Base-by-base conservation (phyloP, 2,797 vertebrate genomes). In the Aulostomus chinensis region DNA sequence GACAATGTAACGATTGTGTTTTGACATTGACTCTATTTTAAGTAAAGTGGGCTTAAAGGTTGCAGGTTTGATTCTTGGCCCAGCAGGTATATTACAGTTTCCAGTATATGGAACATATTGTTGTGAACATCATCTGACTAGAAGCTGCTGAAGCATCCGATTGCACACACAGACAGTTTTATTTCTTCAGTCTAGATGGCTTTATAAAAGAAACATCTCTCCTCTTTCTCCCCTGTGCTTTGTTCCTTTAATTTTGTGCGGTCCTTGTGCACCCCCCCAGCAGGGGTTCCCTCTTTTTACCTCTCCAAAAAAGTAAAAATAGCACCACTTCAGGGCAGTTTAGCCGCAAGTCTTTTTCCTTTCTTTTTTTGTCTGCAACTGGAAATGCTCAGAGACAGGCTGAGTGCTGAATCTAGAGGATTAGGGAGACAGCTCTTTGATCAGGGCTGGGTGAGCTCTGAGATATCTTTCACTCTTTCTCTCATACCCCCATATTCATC, bases 381-480 rank as follows among this genome's bases (percentile, higher is more conserved):
- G 81, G 78, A 88, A 85, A 86, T 81, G 76, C 85, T 85, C 78
- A 64, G 78, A 83, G 86, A 90, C 86, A 80, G 82, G 73, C 86
- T 83, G 86, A 81, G 82, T 90, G 85, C 86, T 87, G 86, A 89
- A 89, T 86, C 77, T 85, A 78, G 80, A 87, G 89, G 89, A 90
- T 91, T 92, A 92, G 83, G 75, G 71, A 89, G 84, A 83, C 81
- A 68, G 63, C 73, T 81, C 86, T 92, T 92, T 92, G 90, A 91
- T 92, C 90, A 88, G 68, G 73, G 63, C 68, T 76, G 79, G 78
- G 70, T 78, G 80, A 81, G 79, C 71, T 69, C 57, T 65, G 82
- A 77, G 72, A 78, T 77, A 64, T 69, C 75, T 78, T 61, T 81
- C 68, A 50, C 54, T 63, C 74, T 54, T 58, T 62, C 52, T 42